A percentile compares a stretch with the other conserved stretches of the same genome.
phyloP scores from a whole-genome alignment of 2,113 vertebrate species.

The Phalacrocorax brasilianus region DNA sequence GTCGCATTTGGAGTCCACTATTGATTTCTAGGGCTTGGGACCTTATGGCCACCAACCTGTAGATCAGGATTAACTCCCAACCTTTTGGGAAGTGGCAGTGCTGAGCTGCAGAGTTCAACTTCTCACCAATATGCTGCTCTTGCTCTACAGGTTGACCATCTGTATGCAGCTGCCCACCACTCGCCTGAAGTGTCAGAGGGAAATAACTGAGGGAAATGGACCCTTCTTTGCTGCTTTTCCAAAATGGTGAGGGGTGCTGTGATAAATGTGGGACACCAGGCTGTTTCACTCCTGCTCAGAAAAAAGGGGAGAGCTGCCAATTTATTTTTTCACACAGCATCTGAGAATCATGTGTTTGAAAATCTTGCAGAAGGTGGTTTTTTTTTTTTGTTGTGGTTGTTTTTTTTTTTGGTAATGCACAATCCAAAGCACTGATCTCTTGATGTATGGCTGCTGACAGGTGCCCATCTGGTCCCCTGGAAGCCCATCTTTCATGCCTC shows the following conservation, averaged over 20 bases:
- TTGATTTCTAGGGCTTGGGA: background rate
- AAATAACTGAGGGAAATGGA: background rate
- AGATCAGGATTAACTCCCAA: background rate
- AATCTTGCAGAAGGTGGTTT: background rate
- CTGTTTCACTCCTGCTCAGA: background rate
- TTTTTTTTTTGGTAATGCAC: background rate
- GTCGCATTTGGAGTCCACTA: constrained; percentile 6
- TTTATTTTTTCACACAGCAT: constrained; percentile 1
- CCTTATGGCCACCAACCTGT: background rate
- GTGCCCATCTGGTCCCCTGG: background rate
- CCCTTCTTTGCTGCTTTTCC: background rate
- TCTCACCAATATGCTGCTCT: background rate
- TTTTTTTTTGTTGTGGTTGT: background rate
- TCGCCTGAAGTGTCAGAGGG: background rate
- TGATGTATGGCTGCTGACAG: constrained; percentile 49
- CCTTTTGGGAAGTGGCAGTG: background rate
- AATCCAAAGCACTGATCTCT: constrained; percentile 10
- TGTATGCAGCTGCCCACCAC: background rate
- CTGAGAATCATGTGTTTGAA: constrained; percentile 32
- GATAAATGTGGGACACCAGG: background rate
- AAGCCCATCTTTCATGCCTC: background rate
- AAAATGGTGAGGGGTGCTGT: background rate
- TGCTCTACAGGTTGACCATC: background rate
- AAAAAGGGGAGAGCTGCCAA: background rate
- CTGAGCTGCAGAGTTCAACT: background rate